A percentile compares a stretch with the other conserved stretches of the same genome.
These are phyloP conservation scores for Uropetala carovei DNA, from an alignment of 2,888 invertebrate genomes.

Conservation along the genomic window DNA sequence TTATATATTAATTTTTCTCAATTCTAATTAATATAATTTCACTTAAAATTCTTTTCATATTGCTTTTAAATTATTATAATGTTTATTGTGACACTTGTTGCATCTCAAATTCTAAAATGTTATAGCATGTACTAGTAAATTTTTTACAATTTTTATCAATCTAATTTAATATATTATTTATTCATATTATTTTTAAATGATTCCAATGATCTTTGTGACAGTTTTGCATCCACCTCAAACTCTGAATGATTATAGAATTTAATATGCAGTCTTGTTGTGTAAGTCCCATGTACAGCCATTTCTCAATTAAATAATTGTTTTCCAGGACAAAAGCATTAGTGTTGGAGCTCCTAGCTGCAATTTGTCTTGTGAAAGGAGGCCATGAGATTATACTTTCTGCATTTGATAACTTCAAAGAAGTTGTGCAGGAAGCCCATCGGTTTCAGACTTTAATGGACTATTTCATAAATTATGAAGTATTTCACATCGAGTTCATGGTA, in stretches of 20 bases:
- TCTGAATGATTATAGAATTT: too few relatives aligned
- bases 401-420: conserved; percentile 98
- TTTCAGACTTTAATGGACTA: conserved; percentile 99
- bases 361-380: conserved; percentile 99
- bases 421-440: conserved; percentile 88
- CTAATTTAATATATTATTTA: background rate
- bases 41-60: too few relatives aligned
- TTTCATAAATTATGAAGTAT: conserved; percentile 96
- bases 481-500: conserved; percentile 99
- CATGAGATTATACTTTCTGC: conserved; percentile 98
- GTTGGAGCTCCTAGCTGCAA: conserved; percentile 96
- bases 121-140: too few relatives aligned
- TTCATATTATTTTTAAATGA: background rate
- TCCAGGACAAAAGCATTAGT: conserved; percentile 96
- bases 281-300: background rate
- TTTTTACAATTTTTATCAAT: too few relatives aligned
- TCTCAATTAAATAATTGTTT: conserved; percentile 68
- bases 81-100: too few relatives aligned
- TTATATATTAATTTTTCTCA: too few relatives aligned
- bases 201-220: background rate
- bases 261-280: background rate
- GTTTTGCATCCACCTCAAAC: too few relatives aligned
- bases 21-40: too few relatives aligned
- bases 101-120: too few relatives aligned
- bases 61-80: too few relatives aligned